A percentile compares a stretch with the other conserved stretches of the same genome.
phyloP scores from a whole-genome alignment of 2,113 vertebrate species.

The Triplophysa siluroides region DNA sequence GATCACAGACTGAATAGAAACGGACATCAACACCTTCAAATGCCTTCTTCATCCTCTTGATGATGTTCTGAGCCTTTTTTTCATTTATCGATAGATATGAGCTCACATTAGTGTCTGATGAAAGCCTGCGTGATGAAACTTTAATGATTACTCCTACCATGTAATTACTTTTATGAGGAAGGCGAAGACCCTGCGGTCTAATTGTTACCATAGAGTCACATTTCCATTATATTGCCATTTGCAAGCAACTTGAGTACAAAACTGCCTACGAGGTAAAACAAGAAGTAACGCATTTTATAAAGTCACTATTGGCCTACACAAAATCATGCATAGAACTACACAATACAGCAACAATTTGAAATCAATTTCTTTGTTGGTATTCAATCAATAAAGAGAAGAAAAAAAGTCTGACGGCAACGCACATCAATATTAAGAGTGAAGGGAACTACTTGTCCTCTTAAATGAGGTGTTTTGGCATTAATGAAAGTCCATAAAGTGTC shows the following conservation, averaged over 20 bases:
- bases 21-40: constrained; percentile 7
- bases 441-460: not conserved
- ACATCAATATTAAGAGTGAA: not conserved
- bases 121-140: constrained; percentile 67
- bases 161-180: constrained; percentile 61
- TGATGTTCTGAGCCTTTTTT: constrained; percentile 12
- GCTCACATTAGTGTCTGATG: constrained; percentile 64
- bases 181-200: constrained; percentile 20
- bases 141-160: constrained; percentile 63
- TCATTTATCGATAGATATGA: constrained; percentile 49
- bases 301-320: not conserved
- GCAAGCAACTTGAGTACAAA: constrained; percentile 3
- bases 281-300: not conserved
- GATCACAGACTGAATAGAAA: constrained; percentile 9
- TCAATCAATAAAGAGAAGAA: too few species aligned
- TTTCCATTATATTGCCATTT: constrained; percentile 29
- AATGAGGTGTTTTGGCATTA: not conserved
- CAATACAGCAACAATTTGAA: too few species aligned
- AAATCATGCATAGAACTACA: not conserved
- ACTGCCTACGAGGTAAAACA: not conserved
- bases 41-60: not conserved
- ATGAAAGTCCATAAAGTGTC: not conserved
- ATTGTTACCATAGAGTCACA: constrained; percentile 33
- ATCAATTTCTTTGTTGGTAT: not conserved
- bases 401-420: too few species aligned